Base-by-base conservation (phyloP, 2,888 invertebrate species). In the Capitulum mitella region DNA sequence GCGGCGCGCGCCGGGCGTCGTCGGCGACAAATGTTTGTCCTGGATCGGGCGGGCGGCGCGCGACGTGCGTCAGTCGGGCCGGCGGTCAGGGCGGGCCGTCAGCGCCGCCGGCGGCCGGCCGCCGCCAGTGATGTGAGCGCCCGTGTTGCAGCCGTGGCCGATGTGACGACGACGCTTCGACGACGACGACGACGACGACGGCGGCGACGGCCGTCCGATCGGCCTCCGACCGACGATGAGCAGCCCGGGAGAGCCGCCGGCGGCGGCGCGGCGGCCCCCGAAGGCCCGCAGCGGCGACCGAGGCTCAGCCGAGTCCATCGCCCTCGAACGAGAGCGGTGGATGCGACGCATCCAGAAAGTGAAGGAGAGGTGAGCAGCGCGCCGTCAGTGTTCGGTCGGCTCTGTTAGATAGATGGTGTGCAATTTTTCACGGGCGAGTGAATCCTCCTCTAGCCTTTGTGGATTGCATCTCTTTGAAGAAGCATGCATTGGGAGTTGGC, bases 191-290 rank as follows among this genome's bases (percentile, higher is more conserved):
- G n/a, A n/a, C n/a, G 61, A 58, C 61, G 34, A 64, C 64, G 29
- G 29, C 58, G 10, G 8, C 58, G 58, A 61, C 58, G 58, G 58
- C 29, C 58, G 34, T 16, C 51, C 64, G 34, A 64, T 10, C 64
- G 32, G 22, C 64, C 64, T 64, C 64, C 64, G 64, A 64, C 64
- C 64, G 64, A 64, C 34, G 34, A 64, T 64, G 64, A 64, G 64
- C 64, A 19, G 34, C 64, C 19, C 34, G 12, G 34, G 19, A 3
- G 19, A 19, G 16, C 34, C 32, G 64, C 29, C 64, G 64, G 3
- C 64, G 3, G 58, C 29, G 29, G 5, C 64, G 34, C 64, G 64
- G 34, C 64, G 64, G 34, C 19, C 64, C 10, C 64, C 19, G 19
- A 64, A 64, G 64, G 34, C 19, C 64, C 64, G 64, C 34, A 34